Base-by-base conservation (phyloP, 1,140 invertebrate species). In the Rhyacophila brunnea region DNA sequence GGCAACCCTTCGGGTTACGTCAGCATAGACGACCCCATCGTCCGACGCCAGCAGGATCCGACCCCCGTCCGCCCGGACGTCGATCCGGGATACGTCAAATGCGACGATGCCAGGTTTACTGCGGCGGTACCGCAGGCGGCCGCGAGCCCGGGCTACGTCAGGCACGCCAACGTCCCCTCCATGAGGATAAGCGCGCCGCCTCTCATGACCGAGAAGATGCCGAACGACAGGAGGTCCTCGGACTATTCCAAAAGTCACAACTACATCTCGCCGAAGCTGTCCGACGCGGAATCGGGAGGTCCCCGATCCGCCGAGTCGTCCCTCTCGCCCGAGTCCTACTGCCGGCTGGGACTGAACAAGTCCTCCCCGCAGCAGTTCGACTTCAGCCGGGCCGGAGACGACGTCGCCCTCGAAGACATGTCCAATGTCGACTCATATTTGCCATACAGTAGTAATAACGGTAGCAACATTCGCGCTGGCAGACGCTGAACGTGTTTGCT, bases 321-420 rank as follows among this genome's bases (percentile, higher is more conserved):
- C 1, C 36, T 73, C 69, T 77, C 75, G 9, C 74, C 77, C 2
- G 75, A 78, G 34, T 74, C 77, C 0, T 79, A 78, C 52, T 78
- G 77, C 53, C 67, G 74, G 13, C 78, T 79, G 57, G 76, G 76
- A 0, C 77, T 74, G 72, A 75, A 74, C 62, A 73, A 70, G 18
- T 72, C 78, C 58, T 73, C 23, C 70, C 77, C 75, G 9, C 74
- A 75, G 3, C 75, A 78, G 28, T 74, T 75, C 0, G 78, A 78
- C 53, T 78, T 76, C 51, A 67, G 74, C 13, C 78, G 78, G 56
- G 76, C 74, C 1, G 77, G 75, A 71, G 74, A 74, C 62, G 73
- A 70, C 18, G 72, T 77, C 58, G 74, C 48, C 34, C 48, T 11
- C 45, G 47, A 36, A n/a, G 36, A 42, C 36, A 3, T 28, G 23